These are phyloP conservation scores for Myrmecobius fasciatus DNA, from an alignment of 2,113 vertebrate species.

Conservation along the genomic window DNA sequence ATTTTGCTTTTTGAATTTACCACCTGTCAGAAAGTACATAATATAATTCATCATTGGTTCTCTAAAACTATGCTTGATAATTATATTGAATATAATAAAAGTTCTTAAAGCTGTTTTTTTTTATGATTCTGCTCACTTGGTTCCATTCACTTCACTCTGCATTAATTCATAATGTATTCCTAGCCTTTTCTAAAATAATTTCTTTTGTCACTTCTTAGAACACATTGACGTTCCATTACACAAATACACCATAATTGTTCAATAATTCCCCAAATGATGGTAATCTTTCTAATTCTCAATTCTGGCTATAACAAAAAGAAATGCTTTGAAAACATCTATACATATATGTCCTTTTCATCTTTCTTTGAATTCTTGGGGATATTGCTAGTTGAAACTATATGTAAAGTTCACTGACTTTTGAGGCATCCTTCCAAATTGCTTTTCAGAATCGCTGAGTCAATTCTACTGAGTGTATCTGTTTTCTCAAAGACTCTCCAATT, in stretches of 20 bases:
- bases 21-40: neutral
- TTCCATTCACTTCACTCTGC: neutral
- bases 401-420: neutral
- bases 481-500: neutral
- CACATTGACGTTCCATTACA: neutral
- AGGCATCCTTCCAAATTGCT: neutral
- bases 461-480: neutral
- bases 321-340: neutral
- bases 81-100: neutral
- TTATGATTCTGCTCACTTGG: neutral
- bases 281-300: neutral
- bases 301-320: neutral
- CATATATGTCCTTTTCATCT: neutral
- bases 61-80: neutral
- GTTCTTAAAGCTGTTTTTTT: neutral
- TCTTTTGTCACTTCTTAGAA: neutral
- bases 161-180: neutral
- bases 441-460: neutral
- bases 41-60: neutral
- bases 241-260: neutral
- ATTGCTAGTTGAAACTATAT: neutral
- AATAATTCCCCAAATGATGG: neutral
- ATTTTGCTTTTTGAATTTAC: neutral
- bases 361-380: neutral
- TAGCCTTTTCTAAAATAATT: neutral